Percentiles rank a stretch among this genome's conserved stretches.
Evolutionary conservation across 1,140 invertebrate species (phyloP).

Genomic region (Drosophila kohkoa): DNA sequence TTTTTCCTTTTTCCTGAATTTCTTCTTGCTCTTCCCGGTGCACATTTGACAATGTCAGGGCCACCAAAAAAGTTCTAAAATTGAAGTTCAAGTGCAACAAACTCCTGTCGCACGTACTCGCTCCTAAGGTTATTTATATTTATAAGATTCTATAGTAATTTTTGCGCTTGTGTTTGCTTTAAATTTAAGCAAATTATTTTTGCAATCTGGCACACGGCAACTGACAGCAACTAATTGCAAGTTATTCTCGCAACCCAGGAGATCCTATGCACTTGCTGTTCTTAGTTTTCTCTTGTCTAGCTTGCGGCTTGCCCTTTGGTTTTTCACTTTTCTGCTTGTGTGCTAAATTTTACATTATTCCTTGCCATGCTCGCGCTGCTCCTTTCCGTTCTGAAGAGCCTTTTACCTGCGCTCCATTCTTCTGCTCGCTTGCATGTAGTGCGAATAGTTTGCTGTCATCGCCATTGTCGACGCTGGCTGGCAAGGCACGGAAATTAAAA

Average conservation of each 20-base stretch:
- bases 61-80: slow-evolving; percentile 13
- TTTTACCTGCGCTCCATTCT: neutral
- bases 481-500: slow-evolving; percentile 56
- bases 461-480: slow-evolving; percentile 37
- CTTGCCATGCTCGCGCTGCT: slow-evolving; percentile 20
- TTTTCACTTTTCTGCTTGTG: slow-evolving; percentile 35
- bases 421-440: slow-evolving; percentile 6
- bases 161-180: slow-evolving; percentile 22
- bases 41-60: slow-evolving; percentile 64
- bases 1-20: slow-evolving; percentile 32
- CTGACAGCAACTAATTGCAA: slow-evolving; percentile 78
- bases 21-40: slow-evolving; percentile 1
- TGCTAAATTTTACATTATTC: slow-evolving; percentile 23
- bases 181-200: slow-evolving; percentile 48
- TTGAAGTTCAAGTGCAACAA: slow-evolving; percentile 60
- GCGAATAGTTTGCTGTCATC: slow-evolving; percentile 68
- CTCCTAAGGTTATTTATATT: slow-evolving; percentile 41
- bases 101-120: slow-evolving; percentile 35
- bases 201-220: slow-evolving; percentile 38
- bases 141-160: slow-evolving; percentile 10
- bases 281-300: neutral
- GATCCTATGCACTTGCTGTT: slow-evolving; percentile 7
- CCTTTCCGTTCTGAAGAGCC: neutral
- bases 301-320: slow-evolving; percentile 38
- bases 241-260: slow-evolving; percentile 52